Evolutionary conservation across 2,113 vertebrate species (phyloP), one percentile per base, ranked within the genome.

Genomic region (Brienomyrus longianalis): DNA sequence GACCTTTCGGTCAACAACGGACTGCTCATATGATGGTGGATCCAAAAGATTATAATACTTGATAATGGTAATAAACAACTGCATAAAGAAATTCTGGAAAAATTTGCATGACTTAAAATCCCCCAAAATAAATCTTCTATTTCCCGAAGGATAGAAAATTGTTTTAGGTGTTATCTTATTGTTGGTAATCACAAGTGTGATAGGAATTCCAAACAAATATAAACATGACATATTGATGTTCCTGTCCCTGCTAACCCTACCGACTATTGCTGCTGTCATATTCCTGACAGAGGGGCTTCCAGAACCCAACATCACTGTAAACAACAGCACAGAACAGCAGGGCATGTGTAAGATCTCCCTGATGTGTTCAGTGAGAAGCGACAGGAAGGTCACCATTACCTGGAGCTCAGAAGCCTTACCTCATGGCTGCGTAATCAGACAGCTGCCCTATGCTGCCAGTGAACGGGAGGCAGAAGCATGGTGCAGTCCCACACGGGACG

Each of bases 251-350:
- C 9, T 70, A 31, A 5, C 15, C 8, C 0, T 70, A 10, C 11
- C 66, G 31, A 27, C 66, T 70, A n/a, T n/a, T n/a, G n/a, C n/a
- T n/a, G n/a, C n/a, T n/a, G n/a, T n/a, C n/a, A n/a, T n/a, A n/a
- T n/a, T n/a, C n/a, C n/a, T n/a, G n/a, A n/a, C n/a, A n/a, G n/a
- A n/a, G n/a, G n/a, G n/a, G n/a, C n/a, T n/a, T n/a, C n/a, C n/a
- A 11, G 6, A 31, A 31, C 95, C 94, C 0, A 51, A 0, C 0
- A 88, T 94, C 11, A 0, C 27, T 0, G 3, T 0, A 0, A 0
- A 27, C 0, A 0, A 10, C 0, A 27, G 0, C 0, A 0, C 0
- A 0, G 0, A 5, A 0, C 0, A 0, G 2, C 0, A 85, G 0
- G 59, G 6, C 1, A 0, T 5, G 31, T 94, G 93, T 13, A 13